Evolutionary conservation across 2,797 vertebrate genomes (phyloP).

Genomic region (Chaetodon trifasciatus): DNA sequence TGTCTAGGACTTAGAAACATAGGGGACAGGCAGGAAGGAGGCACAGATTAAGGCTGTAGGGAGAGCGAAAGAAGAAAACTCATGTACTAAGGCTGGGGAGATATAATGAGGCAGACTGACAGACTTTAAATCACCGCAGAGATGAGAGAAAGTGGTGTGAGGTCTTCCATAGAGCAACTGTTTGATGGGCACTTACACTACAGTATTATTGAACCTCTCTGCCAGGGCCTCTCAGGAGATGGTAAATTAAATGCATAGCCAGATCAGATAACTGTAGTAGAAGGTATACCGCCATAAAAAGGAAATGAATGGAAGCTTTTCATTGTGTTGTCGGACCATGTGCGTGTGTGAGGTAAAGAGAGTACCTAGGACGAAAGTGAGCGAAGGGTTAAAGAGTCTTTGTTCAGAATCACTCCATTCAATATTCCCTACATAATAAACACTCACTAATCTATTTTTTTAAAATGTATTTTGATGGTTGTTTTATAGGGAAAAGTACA

Average conservation of each 20-base stretch:
- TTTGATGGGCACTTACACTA: conserved; percentile 71
- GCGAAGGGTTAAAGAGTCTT: background rate
- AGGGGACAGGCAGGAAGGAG: conserved; percentile 12
- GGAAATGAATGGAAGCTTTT: conserved; percentile 75
- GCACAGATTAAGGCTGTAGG: conserved; percentile 14
- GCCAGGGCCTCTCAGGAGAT: conserved; percentile 65
- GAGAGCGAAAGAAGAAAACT: conserved; percentile 13
- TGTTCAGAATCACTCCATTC: conserved; percentile 16
- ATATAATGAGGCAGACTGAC: conserved; percentile 18
- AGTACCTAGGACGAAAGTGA: conserved; percentile 1
- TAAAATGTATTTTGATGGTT: background rate
- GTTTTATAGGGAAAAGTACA: background rate
- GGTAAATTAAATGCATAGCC: conserved; percentile 77
- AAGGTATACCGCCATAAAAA: conserved; percentile 63
- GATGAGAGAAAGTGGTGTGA: conserved; percentile 46
- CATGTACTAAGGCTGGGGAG: background rate
- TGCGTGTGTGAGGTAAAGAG: conserved; percentile 21
- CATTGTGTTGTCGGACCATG: conserved; percentile 57
- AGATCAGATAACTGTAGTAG: conserved; percentile 73
- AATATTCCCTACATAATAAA: background rate
- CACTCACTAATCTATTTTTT: background rate
- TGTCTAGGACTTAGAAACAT: conserved; percentile 39
- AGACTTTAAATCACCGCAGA: conserved; percentile 30
- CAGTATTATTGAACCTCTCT: conserved; percentile 68
- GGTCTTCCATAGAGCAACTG: conserved; percentile 48